Evolutionary conservation across 2,888 invertebrate species (phyloP).

Genomic region (Amphiduros pacificus): DNA sequence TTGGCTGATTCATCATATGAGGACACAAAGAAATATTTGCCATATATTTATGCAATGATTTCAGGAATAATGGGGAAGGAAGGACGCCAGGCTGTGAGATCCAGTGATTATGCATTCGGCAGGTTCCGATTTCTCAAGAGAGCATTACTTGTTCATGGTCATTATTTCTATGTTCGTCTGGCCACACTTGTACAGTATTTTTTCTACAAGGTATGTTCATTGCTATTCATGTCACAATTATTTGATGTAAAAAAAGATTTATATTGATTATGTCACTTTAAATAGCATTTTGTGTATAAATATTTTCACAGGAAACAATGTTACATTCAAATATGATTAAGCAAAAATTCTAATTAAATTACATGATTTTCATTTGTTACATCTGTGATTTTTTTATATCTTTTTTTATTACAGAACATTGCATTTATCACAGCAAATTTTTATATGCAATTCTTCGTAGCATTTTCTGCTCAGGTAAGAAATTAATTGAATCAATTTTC

Average conservation of each 20-base stretch:
- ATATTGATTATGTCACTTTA: neutral
- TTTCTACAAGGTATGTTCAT: constrained; percentile 75
- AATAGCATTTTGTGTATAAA: neutral
- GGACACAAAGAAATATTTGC: too few relatives aligned
- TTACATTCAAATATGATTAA: too few relatives aligned
- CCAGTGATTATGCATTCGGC: constrained; percentile 84
- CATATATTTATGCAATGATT: too few relatives aligned
- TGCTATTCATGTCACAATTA: neutral
- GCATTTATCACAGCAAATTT: constrained; percentile 71
- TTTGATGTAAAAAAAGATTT: too few relatives aligned
- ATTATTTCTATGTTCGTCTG: constrained; percentile 78
- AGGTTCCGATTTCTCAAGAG: constrained; percentile 79
- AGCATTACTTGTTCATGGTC: constrained; percentile 78
- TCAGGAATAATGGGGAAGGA: constrained; percentile 65
- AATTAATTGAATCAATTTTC: neutral
- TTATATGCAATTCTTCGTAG: constrained; percentile 61
- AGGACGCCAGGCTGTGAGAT: constrained; percentile 68
- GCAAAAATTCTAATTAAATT: too few relatives aligned
- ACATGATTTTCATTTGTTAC: neutral
- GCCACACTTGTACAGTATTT: constrained; percentile 78
- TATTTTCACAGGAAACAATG: too few relatives aligned
- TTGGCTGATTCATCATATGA: too few relatives aligned
- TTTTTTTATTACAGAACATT: constrained; percentile 65
- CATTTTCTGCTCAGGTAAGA: constrained; percentile 62
- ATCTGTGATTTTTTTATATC: neutral